These are phyloP conservation scores for Tenualosa ilisha DNA, from an alignment of 2,797 vertebrate genomes.

Conservation along the genomic window DNA sequence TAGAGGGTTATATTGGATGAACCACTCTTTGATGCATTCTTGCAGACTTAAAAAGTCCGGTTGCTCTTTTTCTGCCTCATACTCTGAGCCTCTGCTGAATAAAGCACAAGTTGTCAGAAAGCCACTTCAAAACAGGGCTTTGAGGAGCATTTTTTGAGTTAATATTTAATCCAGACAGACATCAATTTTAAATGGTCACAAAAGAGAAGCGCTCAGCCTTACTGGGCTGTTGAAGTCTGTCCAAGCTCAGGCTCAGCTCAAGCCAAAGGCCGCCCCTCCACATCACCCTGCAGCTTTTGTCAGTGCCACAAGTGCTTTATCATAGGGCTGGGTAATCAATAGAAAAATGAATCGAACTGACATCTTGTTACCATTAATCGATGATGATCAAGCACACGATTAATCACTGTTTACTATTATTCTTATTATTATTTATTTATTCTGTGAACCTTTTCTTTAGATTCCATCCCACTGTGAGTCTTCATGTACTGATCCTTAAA, in stretches of 20 bases:
- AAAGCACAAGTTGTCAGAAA: background rate
- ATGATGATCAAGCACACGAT: no score
- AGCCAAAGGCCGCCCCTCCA: background rate
- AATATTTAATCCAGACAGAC: constrained; percentile 39
- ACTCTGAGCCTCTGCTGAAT: background rate
- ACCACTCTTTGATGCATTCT: background rate
- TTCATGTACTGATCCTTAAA: no score
- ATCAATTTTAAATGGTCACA: constrained; percentile 57
- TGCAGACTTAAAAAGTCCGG: background rate
- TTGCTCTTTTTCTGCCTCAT: background rate
- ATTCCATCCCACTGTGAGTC: no score
- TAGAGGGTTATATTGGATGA: constrained; percentile 15
- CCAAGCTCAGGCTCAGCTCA: background rate
- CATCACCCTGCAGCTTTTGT: background rate
- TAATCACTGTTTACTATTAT: no score
- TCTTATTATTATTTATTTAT: no score
- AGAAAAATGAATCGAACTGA: no score
- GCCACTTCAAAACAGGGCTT: constrained; percentile 15
- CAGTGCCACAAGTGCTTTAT: background rate
- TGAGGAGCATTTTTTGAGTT: background rate
- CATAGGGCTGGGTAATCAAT: background rate
- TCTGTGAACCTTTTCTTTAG: no score
- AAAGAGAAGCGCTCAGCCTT: background rate
- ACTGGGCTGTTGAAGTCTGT: background rate
- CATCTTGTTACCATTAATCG: no score